A percentile compares a stretch with the other conserved stretches of the same genome.
phyloP scores from a whole-genome alignment of 2,113 vertebrate species.

The Mirza zaza region DNA sequence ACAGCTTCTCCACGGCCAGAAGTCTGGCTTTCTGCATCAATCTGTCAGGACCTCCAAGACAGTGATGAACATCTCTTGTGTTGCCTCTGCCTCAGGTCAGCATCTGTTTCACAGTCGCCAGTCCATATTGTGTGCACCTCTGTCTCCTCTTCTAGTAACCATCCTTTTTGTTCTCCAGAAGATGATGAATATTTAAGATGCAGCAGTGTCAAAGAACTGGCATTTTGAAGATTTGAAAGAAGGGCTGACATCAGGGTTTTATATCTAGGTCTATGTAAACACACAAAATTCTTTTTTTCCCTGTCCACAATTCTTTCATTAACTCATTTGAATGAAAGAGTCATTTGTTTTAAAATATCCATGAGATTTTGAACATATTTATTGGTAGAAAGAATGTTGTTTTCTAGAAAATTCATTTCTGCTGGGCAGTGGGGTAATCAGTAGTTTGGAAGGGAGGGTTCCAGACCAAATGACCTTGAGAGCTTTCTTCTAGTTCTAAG shows the following conservation, averaged over 20 bases:
- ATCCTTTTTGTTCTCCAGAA: slow-evolving; percentile 7
- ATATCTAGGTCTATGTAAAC: background rate
- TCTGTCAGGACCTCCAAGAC: background rate
- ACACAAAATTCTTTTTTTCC: background rate
- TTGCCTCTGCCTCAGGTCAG: background rate
- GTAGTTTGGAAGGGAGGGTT: background rate
- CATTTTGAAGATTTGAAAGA: slow-evolving; percentile 8
- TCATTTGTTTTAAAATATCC: background rate
- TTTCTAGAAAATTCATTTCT: background rate
- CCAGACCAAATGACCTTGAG: background rate
- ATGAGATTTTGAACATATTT: slow-evolving; percentile 8
- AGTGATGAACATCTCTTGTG: background rate
- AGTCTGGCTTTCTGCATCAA: background rate
- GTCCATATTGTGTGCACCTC: background rate
- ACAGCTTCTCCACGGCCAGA: background rate
- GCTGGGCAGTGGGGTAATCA: background rate
- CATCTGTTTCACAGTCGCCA: background rate
- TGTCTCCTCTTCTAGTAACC: background rate
- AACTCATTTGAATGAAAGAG: background rate
- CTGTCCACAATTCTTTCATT: background rate
- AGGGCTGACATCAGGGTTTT: background rate
- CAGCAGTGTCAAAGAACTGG: background rate
- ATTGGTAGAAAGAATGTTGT: background rate
- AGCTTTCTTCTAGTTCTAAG: background rate
- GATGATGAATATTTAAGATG: background rate